phyloP scores from a whole-genome alignment of 2,113 vertebrate species.

The Coregonus clupeaformis region DNA sequence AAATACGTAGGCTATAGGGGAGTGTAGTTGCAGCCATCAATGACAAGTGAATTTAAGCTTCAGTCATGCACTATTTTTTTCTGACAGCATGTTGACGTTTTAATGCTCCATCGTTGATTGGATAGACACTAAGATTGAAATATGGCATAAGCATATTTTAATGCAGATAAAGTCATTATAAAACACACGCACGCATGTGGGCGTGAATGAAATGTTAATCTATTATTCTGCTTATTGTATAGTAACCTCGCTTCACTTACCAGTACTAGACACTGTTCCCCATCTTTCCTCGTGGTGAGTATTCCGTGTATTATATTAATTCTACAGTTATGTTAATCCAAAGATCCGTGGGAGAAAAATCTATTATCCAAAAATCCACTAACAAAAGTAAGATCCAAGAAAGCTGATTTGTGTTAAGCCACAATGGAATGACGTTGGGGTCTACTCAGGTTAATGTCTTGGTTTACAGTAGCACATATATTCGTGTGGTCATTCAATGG shows the following conservation, averaged over 20 bases:
- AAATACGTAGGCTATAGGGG: too few species aligned
- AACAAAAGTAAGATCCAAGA: background rate
- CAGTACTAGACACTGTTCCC: slow-evolving; percentile 59
- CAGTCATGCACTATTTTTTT: too few species aligned
- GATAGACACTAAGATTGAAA: too few species aligned
- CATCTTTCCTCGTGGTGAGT: slow-evolving; percentile 51
- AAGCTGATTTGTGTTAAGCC: background rate
- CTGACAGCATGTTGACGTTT: too few species aligned
- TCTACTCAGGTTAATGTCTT: too few species aligned
- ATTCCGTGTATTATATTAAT: slow-evolving; percentile 40
- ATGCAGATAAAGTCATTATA: background rate
- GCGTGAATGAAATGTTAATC: slow-evolving; percentile 37
- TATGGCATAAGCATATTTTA: too few species aligned
- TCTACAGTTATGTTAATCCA: slow-evolving; percentile 24
- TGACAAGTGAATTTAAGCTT: too few species aligned
- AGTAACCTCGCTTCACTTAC: slow-evolving; percentile 49
- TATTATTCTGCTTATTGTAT: slow-evolving; percentile 8
- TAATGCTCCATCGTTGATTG: too few species aligned
- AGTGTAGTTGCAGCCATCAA: too few species aligned
- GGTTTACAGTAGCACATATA: too few species aligned
- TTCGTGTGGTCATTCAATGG: too few species aligned
- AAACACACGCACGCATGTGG: background rate
- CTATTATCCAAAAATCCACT: background rate
- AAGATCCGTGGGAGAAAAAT: background rate
- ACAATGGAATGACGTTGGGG: background rate